phyloP scores from a whole-genome alignment of 1,140 invertebrate genomes.

The Harpegnathos saltator region DNA sequence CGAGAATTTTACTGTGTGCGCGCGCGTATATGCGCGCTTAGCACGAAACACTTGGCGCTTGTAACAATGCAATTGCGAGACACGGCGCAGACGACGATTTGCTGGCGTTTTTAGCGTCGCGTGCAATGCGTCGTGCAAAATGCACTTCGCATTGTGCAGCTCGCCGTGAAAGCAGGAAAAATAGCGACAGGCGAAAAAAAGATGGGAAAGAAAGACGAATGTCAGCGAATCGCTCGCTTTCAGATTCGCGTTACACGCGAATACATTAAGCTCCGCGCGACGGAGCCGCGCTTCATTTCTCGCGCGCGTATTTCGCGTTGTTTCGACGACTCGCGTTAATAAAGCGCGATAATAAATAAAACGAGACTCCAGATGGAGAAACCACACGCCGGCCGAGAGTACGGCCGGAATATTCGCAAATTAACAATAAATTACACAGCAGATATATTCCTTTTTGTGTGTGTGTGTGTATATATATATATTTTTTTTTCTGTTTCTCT shows the following conservation, averaged over 20 bases:
- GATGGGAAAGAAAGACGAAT: neutral
- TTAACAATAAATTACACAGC: slow-evolving; percentile 19
- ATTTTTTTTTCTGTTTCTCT: slow-evolving; percentile 45
- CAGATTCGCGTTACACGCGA: slow-evolving; percentile 2
- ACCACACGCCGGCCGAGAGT: too few species aligned
- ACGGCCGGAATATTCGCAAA: neutral
- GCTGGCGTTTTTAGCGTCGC: slow-evolving; percentile 34
- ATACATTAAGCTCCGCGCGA: neutral
- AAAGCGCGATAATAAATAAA: too few species aligned
- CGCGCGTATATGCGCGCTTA: too few species aligned
- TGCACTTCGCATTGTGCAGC: neutral
- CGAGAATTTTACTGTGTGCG: slow-evolving; percentile 11
- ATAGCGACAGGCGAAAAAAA: slow-evolving; percentile 13
- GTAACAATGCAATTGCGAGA: slow-evolving; percentile 42
- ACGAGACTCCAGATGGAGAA: too few species aligned
- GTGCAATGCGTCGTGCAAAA: slow-evolving; percentile 37
- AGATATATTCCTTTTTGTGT: slow-evolving; percentile 8
- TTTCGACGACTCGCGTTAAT: neutral
- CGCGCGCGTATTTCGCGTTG: neutral
- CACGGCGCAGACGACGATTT: slow-evolving; percentile 48
- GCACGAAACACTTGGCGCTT: slow-evolving; percentile 35
- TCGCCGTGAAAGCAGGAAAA: neutral
- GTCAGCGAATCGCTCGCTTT: neutral
- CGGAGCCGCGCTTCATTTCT: too few species aligned
- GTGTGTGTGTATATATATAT: slow-evolving; percentile 23